phyloP scores from a whole-genome alignment of 2,888 invertebrate species.

The Drosophila melanocephala region DNA sequence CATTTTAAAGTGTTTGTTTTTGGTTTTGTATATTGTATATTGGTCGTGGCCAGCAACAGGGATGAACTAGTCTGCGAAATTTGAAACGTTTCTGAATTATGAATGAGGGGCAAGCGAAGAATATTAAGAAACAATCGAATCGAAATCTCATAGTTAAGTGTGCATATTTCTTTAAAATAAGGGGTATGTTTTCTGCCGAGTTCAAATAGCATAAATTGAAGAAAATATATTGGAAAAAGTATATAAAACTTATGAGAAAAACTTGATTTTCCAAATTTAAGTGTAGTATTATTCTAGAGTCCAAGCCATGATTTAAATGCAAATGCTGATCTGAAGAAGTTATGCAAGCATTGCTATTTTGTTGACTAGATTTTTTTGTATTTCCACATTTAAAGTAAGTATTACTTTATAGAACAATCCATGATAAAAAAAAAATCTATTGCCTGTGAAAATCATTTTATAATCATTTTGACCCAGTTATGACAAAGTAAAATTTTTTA shows the following conservation, averaged over 20 bases:
- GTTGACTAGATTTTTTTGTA: neutral
- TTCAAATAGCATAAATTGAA: neutral
- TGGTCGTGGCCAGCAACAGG: neutral
- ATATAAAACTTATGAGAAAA: neutral
- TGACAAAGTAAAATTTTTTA: neutral
- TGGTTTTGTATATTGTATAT: slow-evolving; percentile 25
- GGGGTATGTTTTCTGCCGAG: neutral
- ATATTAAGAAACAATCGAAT: slow-evolving; percentile 25
- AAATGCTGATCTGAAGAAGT: neutral
- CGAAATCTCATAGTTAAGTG: slow-evolving; percentile 1
- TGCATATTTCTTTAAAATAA: neutral
- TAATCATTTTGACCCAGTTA: neutral
- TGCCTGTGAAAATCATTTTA: neutral
- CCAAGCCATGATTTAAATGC: neutral
- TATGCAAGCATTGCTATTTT: no score
- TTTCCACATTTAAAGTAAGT: neutral
- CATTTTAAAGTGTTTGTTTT: slow-evolving; percentile 71
- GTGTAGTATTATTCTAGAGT: neutral
- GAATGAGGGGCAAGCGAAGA: neutral
- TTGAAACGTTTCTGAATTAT: slow-evolving; percentile 35
- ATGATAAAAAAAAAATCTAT: neutral
- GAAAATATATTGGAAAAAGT: neutral
- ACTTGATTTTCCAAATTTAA: neutral
- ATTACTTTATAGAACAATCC: neutral
- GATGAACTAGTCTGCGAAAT: slow-evolving; percentile 35